Base-by-base conservation (phyloP, 2,888 invertebrate species). In the Orthonychiurus folsomi region DNA sequence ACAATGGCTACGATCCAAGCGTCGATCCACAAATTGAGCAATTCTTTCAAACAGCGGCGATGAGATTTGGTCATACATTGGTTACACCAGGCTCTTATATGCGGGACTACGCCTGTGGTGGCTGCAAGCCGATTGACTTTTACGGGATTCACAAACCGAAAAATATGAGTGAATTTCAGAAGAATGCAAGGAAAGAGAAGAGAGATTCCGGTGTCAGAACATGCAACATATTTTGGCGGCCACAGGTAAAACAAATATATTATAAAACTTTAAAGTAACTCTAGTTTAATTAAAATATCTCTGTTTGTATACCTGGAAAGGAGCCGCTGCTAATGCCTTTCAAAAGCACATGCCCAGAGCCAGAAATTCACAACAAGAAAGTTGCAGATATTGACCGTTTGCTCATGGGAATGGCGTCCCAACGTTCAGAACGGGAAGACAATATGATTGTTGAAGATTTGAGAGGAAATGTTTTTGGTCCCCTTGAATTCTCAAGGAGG, bases 31-130 rank as follows among this genome's bases (percentile, higher is more conserved):
- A 83, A 73, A 81, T 84, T 50, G 81, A 81, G 62, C 82, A 83
- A 66, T 81, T 83, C 68, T 84, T 84, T 69, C 83, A 84, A 75
- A 76, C 81, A 5, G 82, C 83, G 3, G 83, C 83, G 2, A 83
- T 83, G 78, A 76, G 83, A 66, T 83, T 82, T 74, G 83, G 83
- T 15, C 69, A 69, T 70, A 83, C 83, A 1, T 74, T 83, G 47
- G 82, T 83, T 5, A 79, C 82, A 21, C 79, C 82, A 28, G 83
- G 81, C 15, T 81, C 82, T 0, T 80, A 81, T 68, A 72, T 80
- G 52, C 68, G 80, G 54, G 77, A 80, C 67, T 79, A 78, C 67
- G 75, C 74, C 2, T 74, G 77, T 60, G 75, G 77, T 23, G 75
- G 74, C 21, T 81, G 80, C 66, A 63, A 59, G n/a, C 66, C 74